Evolutionary conservation across 2,113 vertebrate species (phyloP).

Genomic region (Stomatorhinus ivindoensis): DNA sequence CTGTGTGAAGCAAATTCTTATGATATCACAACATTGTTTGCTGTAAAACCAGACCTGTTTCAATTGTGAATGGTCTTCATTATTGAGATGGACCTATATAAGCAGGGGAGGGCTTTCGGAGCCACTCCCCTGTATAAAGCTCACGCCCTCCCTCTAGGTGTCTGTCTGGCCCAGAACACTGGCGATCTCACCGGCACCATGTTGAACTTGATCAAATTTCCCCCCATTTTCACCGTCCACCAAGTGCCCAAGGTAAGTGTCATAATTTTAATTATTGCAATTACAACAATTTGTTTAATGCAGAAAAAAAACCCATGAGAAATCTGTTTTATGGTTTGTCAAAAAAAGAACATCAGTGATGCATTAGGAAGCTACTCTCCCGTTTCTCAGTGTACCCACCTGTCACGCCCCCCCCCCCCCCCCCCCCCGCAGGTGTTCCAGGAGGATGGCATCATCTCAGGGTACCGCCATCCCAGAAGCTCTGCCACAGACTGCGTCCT

Average conservation of each 20-base stretch:
- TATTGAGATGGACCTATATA: not conserved
- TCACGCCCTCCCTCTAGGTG: not conserved
- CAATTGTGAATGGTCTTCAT: not conserved
- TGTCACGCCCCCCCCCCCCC: not conserved
- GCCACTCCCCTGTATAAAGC: conserved; percentile 36
- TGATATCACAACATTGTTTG: not conserved
- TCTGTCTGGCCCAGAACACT: not conserved
- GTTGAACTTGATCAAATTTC: conserved; percentile 70
- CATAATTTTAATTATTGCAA: not conserved
- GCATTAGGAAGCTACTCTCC: not conserved
- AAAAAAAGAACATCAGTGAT: not conserved
- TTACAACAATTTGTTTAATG: not conserved
- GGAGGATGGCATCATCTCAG: conserved; percentile 82
- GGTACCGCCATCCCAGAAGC: conserved; percentile 79
- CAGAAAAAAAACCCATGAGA: not conserved
- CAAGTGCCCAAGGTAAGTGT: conserved; percentile 84
- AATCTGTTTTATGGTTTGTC: not conserved
- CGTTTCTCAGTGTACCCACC: no score
- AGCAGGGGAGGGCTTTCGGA: conserved; percentile 31
- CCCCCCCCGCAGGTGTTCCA: conserved; percentile 67
- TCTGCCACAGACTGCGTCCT: conserved; percentile 78
- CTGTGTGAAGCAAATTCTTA: not conserved
- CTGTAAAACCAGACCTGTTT: not conserved
- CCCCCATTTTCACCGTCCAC: conserved; percentile 68
- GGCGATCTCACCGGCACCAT: conserved; percentile 43